Base-by-base conservation (phyloP, 2,113 vertebrate species). In the Odontesthes bonariensis region DNA sequence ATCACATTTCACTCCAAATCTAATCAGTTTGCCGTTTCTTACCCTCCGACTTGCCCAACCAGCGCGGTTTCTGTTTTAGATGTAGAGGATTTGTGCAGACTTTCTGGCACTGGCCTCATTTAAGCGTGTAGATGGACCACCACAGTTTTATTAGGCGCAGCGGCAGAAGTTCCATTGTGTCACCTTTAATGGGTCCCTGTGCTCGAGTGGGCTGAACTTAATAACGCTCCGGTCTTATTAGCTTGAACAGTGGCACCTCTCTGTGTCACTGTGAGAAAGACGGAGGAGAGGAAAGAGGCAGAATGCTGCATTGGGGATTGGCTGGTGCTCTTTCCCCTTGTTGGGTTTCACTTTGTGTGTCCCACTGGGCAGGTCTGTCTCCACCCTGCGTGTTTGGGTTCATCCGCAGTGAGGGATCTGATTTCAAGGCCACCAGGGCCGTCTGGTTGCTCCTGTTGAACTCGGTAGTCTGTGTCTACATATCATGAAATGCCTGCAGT, bases 401-500 rank as follows among this genome's bases (percentile, higher is more conserved):
- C 87, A 91, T 93, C 92, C 91, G 94, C 93, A 92, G 88, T 89
- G 92, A 69, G 49, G 82, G 92, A 93, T 94, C 92, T 79, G 79
- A 80, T 94, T 94, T 93, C 93, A 92, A 87, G 86, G 85, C 85
- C 67, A 74, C 75, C 75, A 44, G 75, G 75, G 85, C 74, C 47
- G 86, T 85, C 87, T 91, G 82, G 77, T 71, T 77, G 77, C 84
- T 77, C 61, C 84, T 75, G 77, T 67, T 76, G 46, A 87, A 81
- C 77, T 63, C 53, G 17, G 5, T 49, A 68, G 77, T 77, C 77
- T 68, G 49, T 84, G 80, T 85, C 80, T 86, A 63, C 75, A 63
- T 14, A 32, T 75, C 71, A 85, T 66, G 69, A 78, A 79, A 81
- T 84, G 66, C 75, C 62, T 35, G 35, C 53, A 66, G 61, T 75